These are phyloP conservation scores for Endomychus coccineus DNA, from an alignment of 2,888 invertebrate species.

Conservation along the genomic window DNA sequence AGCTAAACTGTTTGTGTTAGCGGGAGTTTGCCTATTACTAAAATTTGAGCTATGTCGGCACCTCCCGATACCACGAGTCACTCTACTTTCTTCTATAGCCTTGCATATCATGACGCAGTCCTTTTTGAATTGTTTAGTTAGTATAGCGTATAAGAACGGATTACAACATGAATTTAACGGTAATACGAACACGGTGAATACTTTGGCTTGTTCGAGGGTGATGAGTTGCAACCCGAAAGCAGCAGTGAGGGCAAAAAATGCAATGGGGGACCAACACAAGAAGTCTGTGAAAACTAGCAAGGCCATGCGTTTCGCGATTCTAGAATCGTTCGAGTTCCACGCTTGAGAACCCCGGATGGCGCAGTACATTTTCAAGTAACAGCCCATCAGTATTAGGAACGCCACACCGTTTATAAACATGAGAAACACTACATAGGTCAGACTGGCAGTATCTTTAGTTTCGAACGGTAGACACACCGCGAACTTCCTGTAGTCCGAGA, in stretches of 20 bases:
- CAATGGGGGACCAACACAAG: slow-evolving; percentile 96
- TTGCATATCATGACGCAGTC: slow-evolving; percentile 95
- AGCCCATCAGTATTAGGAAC: slow-evolving; percentile 90
- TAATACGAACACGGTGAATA: slow-evolving; percentile 90
- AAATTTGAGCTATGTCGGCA: slow-evolving; percentile 82
- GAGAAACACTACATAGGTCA: slow-evolving; percentile 83
- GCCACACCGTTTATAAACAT: slow-evolving; percentile 90
- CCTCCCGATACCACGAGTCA: slow-evolving; percentile 78
- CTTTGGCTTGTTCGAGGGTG: slow-evolving; percentile 90
- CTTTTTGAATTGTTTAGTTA: slow-evolving; percentile 96
- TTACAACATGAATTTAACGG: slow-evolving; percentile 97
- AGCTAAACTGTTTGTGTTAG: slow-evolving; percentile 75
- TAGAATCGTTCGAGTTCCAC: slow-evolving; percentile 95
- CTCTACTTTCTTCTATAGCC: slow-evolving; percentile 89
- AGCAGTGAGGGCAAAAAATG: slow-evolving; percentile 90
- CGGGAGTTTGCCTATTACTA: slow-evolving; percentile 80
- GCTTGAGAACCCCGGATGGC: slow-evolving; percentile 94
- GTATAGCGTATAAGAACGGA: slow-evolving; percentile 94
- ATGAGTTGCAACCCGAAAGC: slow-evolving; percentile 87
- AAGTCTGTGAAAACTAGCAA: slow-evolving; percentile 95
- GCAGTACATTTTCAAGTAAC: slow-evolving; percentile 96
- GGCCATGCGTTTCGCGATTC: slow-evolving; percentile 95
- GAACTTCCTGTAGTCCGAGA: slow-evolving; percentile 93
- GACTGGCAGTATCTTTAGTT: slow-evolving; percentile 64
- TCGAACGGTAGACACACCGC: slow-evolving; percentile 96